These are phyloP conservation scores for Cyprichromis sp. DNA, from an alignment of 2,113 vertebrate genomes.

Conservation along the genomic window DNA sequence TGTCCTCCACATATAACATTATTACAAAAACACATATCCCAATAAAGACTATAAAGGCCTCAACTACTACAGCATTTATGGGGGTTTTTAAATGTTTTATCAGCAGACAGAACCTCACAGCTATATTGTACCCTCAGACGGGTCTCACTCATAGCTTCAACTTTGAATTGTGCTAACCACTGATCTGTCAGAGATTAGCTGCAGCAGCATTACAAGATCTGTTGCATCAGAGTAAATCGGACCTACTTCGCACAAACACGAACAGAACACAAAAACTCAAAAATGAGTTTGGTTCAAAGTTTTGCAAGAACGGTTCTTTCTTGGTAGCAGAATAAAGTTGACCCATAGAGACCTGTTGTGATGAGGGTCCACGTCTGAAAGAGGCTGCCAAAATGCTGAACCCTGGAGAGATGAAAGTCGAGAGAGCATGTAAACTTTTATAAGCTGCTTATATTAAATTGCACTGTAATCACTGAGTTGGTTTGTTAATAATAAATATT, in stretches of 20 bases:
- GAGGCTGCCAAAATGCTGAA: background rate
- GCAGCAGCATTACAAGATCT: background rate
- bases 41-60: background rate
- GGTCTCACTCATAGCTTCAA: background rate
- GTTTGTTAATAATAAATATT: background rate
- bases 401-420: slow-evolving; percentile 38
- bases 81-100: background rate
- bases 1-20: background rate
- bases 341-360: background rate
- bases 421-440: slow-evolving; percentile 36
- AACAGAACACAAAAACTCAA: rapidly evolving
- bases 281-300: background rate
- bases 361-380: background rate
- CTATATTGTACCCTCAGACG: background rate
- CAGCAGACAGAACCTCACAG: background rate
- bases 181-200: background rate
- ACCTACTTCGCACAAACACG: background rate
- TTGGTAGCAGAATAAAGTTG: background rate
- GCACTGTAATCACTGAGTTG: background rate
- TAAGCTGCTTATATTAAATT: background rate
- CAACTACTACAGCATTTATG: background rate
- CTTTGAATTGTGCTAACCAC: background rate
- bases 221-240: background rate
- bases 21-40: background rate
- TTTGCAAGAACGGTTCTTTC: background rate